These are phyloP conservation scores for Linurgus olivaceus DNA, from an alignment of 2,797 vertebrate species.

Conservation along the genomic window DNA sequence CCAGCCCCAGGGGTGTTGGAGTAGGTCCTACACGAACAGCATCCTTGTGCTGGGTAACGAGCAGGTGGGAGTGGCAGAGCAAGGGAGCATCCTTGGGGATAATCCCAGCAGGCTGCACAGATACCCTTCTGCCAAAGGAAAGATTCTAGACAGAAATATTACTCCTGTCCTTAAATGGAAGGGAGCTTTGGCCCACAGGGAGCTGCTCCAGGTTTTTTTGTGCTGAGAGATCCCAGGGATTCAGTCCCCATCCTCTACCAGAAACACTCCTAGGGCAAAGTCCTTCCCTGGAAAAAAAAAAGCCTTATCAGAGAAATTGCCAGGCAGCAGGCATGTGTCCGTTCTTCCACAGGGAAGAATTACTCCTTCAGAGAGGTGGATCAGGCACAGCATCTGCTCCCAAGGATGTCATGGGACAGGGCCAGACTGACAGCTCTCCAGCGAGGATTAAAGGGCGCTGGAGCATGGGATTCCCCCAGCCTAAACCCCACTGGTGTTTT, in stretches of 20 bases:
- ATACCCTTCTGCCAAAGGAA: not conserved
- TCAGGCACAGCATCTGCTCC: fast-evolving
- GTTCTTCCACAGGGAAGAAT: not conserved
- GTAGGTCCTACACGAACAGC: not conserved
- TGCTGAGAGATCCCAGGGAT: not conserved
- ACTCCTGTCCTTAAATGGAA: constrained; percentile 53
- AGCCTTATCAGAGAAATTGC: not conserved
- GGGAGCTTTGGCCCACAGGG: not conserved
- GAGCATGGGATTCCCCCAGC: not conserved
- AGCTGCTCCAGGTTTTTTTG: not conserved
- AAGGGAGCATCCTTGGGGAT: not conserved
- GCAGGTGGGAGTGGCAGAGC: not conserved
- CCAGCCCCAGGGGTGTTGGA: not conserved
- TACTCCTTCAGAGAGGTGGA: not conserved
- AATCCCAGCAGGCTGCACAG: not conserved
- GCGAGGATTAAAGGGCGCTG: not conserved
- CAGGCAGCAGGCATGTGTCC: not conserved
- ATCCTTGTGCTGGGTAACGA: fast-evolving
- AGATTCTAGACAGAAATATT: not conserved
- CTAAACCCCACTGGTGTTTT: fast-evolving
- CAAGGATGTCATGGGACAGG: not conserved
- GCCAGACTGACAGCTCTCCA: not conserved
- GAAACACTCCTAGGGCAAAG: not conserved
- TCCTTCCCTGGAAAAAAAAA: not conserved
- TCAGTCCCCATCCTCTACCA: not conserved